Evolutionary conservation across 2,113 vertebrate genomes (phyloP).

Genomic region (Pteropus alecto): DNA sequence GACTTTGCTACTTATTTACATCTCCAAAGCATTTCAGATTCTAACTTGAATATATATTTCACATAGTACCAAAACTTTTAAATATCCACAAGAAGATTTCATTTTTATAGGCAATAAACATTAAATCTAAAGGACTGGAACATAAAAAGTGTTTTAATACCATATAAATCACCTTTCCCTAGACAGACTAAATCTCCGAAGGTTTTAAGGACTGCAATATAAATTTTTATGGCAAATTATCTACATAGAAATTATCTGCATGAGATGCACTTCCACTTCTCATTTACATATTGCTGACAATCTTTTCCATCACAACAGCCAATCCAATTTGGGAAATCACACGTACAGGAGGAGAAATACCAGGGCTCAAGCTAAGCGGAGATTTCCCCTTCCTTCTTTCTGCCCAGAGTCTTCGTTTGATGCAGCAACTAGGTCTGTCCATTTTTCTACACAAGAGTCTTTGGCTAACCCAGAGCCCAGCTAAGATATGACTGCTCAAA

Average conservation of each 20-base stretch:
- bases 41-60: slow-evolving; percentile 83
- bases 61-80: slow-evolving; percentile 86
- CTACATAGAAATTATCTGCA: slow-evolving; percentile 87
- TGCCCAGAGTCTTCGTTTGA: neutral
- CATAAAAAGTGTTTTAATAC: slow-evolving; percentile 90
- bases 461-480: neutral
- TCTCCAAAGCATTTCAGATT: slow-evolving; percentile 78
- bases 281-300: slow-evolving; percentile 86
- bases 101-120: slow-evolving; percentile 91
- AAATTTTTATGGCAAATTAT: slow-evolving; percentile 91
- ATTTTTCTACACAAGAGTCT: neutral
- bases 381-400: neutral
- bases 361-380: accelerated
- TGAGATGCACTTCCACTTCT: slow-evolving; percentile 85
- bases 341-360: neutral
- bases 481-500: neutral
- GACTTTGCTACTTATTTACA: slow-evolving; percentile 79
- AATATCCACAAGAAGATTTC: slow-evolving; percentile 89
- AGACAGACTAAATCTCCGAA: slow-evolving; percentile 87
- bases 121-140: slow-evolving; percentile 90
- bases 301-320: slow-evolving; percentile 76
- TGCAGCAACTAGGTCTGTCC: neutral
- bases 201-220: slow-evolving; percentile 87
- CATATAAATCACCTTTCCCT: slow-evolving; percentile 87
- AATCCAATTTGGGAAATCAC: slow-evolving; percentile 70